phyloP scores from a whole-genome alignment of 2,113 vertebrate species.

The Pteropus alecto region DNA sequence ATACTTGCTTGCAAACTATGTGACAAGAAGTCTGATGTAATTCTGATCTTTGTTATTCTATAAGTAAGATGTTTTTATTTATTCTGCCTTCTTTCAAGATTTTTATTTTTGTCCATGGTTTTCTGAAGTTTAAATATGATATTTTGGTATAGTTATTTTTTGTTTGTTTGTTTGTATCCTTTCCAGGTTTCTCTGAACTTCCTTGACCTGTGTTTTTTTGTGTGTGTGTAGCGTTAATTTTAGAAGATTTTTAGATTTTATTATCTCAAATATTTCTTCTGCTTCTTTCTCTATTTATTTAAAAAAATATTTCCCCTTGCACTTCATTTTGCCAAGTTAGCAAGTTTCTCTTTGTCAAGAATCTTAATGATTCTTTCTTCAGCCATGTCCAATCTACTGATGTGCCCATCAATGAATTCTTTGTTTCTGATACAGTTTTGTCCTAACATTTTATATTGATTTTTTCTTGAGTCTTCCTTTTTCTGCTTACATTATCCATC shows the following conservation, averaged over 20 bases:
- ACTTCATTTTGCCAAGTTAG: background rate
- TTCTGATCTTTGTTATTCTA: background rate
- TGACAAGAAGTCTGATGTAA: background rate
- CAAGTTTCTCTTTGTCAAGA: background rate
- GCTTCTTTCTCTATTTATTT: background rate
- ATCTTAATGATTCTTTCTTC: background rate
- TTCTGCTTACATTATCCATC: background rate
- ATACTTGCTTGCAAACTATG: background rate
- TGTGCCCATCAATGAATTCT: background rate
- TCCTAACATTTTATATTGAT: background rate
- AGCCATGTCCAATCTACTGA: background rate
- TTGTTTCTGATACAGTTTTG: background rate
- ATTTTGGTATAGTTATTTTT: background rate
- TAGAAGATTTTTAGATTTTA: background rate
- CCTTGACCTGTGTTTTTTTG: background rate
- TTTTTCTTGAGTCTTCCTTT: background rate
- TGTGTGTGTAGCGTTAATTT: background rate
- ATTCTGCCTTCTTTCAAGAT: background rate
- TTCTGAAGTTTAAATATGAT: background rate
- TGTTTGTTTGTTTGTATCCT: background rate
- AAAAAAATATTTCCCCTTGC: background rate
- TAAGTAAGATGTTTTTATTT: background rate
- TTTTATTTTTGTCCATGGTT: background rate
- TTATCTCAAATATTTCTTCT: background rate
- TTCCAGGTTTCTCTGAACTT: background rate